Evolutionary conservation across 2,797 vertebrate genomes (phyloP).

Genomic region (Poecilia wingei): DNA sequence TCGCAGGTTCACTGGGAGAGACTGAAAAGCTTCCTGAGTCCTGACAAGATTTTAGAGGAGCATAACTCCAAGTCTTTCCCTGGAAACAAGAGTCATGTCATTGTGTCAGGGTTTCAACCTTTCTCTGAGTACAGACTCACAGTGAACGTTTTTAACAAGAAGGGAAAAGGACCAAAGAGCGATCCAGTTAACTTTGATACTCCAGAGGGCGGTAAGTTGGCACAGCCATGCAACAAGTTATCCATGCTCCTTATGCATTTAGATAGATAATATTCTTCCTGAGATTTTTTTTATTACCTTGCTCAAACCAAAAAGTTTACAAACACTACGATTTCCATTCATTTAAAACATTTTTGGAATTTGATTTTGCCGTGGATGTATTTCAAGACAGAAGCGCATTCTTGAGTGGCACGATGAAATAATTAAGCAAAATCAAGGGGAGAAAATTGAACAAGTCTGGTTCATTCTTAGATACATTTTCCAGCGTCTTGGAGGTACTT

Average conservation of each 20-base stretch:
- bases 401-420: too few species aligned
- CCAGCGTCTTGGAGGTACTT: too few species aligned
- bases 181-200: constrained; percentile 85
- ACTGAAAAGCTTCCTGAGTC: constrained; percentile 83
- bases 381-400: background rate
- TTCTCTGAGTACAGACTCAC: constrained; percentile 91
- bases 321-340: too few species aligned
- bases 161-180: constrained; percentile 91
- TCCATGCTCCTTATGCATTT: background rate
- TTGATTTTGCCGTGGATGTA: background rate
- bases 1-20: constrained; percentile 89
- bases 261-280: too few species aligned
- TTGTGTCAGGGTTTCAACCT: constrained; percentile 88
- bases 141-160: constrained; percentile 89
- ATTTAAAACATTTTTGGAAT: background rate
- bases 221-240: constrained; percentile 1
- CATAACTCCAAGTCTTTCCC: constrained; percentile 83
- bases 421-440: too few species aligned
- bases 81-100: constrained; percentile 83
- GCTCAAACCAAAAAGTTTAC: too few species aligned
- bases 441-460: too few species aligned
- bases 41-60: constrained; percentile 79
- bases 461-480: background rate
- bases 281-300: too few species aligned
- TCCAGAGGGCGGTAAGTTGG: constrained; percentile 90